These are phyloP conservation scores for Thysanoteuthis rhombus DNA, from an alignment of 2,888 invertebrate species.

Conservation along the genomic window DNA sequence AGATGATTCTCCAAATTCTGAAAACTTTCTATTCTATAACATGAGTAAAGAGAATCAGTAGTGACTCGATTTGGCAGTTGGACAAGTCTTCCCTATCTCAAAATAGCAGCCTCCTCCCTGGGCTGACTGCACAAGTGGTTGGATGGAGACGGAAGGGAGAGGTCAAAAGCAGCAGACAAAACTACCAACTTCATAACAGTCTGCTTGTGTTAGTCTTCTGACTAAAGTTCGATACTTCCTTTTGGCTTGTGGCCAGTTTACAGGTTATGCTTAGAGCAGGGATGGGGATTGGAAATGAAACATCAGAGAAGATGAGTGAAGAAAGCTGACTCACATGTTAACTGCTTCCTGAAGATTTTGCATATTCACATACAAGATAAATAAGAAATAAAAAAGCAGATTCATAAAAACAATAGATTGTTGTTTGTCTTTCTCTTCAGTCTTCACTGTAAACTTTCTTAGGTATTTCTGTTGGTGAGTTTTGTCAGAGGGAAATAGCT, in stretches of 20 bases:
- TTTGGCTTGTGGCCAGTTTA: not conserved
- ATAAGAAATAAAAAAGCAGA: not conserved
- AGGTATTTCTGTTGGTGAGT: not conserved
- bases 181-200: conserved; percentile 12
- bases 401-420: not conserved
- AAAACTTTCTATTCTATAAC: not conserved
- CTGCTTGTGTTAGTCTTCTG: not conserved
- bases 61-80: not conserved
- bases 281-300: not conserved
- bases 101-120: conserved; percentile 12
- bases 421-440: not conserved
- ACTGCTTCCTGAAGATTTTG: not conserved
- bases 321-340: not conserved
- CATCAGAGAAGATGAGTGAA: not conserved
- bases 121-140: conserved; percentile 12
- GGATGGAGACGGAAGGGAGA: not conserved
- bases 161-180: not conserved
- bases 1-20: conserved; percentile 12
- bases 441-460: not conserved
- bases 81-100: conserved; percentile 12
- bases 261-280: not conserved
- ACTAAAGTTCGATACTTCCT: not conserved
- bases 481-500: not conserved
- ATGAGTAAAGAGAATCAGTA: not conserved
- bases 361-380: not conserved